phyloP scores from a whole-genome alignment of 2,113 vertebrate genomes.

The Nesogale talazaci region DNA sequence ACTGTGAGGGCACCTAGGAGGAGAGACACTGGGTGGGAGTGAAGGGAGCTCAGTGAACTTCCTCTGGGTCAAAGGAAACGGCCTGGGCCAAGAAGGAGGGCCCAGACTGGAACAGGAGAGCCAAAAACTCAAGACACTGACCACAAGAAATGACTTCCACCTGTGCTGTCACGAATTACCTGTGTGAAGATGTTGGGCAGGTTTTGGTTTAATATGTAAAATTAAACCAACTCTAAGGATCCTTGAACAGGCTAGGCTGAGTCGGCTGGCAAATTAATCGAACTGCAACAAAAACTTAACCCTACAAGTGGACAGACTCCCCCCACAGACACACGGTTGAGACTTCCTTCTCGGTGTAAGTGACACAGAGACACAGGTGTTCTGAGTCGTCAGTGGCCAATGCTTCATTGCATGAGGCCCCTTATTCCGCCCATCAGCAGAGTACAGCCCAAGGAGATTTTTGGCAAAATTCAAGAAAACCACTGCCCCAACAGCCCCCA shows the following conservation, averaged over 20 bases:
- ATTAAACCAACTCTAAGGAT: neutral
- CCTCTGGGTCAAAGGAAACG: neutral
- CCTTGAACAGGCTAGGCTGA: neutral
- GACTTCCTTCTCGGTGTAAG: neutral
- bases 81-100: neutral
- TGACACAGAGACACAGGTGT: neutral
- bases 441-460: neutral
- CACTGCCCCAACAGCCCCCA: neutral
- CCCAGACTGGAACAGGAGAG: neutral
- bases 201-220: slow-evolving; percentile 11
- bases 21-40: neutral
- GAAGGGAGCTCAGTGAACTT: neutral
- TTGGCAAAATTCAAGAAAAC: neutral
- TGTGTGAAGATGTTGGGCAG: neutral
- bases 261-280: neutral
- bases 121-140: neutral
- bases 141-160: neutral
- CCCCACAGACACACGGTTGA: neutral
- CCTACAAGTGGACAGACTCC: neutral
- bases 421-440: neutral
- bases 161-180: neutral
- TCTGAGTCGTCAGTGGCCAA: neutral
- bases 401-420: neutral
- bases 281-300: neutral
- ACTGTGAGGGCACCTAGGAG: neutral